A percentile compares a stretch with the other conserved stretches of the same genome.
Evolutionary conservation across 2,113 vertebrate genomes (phyloP).

Genomic region (Pavo muticus): DNA sequence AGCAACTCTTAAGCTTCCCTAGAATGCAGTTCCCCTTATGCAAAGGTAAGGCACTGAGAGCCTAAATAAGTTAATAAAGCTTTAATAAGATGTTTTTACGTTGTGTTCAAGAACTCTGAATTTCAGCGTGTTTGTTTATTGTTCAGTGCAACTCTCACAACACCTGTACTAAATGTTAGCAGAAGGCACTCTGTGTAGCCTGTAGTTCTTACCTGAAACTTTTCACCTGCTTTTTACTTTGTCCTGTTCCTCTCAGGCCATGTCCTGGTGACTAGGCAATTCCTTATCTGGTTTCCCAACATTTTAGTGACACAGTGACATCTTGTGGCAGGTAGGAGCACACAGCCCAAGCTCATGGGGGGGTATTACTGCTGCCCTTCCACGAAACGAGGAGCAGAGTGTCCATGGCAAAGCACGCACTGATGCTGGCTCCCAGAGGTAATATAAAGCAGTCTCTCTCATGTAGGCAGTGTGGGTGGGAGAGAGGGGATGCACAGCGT

Average conservation of each 20-base stretch:
- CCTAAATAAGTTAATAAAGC: not conserved
- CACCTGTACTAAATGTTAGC: not conserved
- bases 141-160: not conserved
- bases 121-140: not conserved
- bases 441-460: not conserved
- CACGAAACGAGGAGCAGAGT: not conserved
- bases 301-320: conserved; percentile 62
- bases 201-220: not conserved
- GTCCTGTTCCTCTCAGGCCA: not conserved
- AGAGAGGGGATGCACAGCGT: not conserved
- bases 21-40: not conserved
- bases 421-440: not conserved
- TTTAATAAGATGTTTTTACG: not conserved
- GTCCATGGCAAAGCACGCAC: not conserved
- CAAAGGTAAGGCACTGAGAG: not conserved
- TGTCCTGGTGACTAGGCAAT: not conserved
- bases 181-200: not conserved
- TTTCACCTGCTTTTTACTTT: not conserved
- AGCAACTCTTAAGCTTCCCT: not conserved
- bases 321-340: conserved; percentile 41
- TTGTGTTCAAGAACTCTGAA: not conserved
- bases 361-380: not conserved
- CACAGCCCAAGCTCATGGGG: rapidly evolving
- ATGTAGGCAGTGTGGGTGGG: not conserved
- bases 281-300: not conserved